Conservation (phyloP, 2,888 invertebrate genomes). For the Nomada goodeniana region DNA sequence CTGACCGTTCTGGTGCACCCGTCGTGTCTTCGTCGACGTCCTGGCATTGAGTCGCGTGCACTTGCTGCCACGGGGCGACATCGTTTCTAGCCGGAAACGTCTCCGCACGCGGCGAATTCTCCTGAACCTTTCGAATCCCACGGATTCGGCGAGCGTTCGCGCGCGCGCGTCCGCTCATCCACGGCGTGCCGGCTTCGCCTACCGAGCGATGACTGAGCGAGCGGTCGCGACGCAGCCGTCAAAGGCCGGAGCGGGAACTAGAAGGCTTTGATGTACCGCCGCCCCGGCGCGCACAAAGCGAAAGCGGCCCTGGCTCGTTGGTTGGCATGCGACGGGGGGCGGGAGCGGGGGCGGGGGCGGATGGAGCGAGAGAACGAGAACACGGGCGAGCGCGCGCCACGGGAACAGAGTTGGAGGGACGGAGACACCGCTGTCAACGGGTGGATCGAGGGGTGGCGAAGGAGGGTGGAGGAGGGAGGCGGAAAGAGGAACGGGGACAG, state of each 20-base stretch:
- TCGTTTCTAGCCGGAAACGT: constrained; percentile 30
- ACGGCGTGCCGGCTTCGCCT: constrained; percentile 80
- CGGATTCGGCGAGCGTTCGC: constrained; percentile 60
- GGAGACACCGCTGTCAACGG: constrained; percentile 6
- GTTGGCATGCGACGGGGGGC: constrained; percentile 78
- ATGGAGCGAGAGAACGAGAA: constrained; percentile 66
- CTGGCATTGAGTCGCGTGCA: constrained; percentile 58
- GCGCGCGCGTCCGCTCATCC: constrained; percentile 71
- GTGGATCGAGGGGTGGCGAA: constrained; percentile 13
- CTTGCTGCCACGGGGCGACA: constrained; percentile 70
- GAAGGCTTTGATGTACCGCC: constrained; percentile 84
- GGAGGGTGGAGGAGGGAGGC: constrained; percentile 1
- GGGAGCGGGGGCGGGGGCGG: constrained; percentile 67
- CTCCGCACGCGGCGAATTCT: constrained; percentile 8
- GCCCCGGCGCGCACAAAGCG: constrained; percentile 83
- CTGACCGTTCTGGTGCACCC: constrained; percentile 61
- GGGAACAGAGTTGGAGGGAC: constrained; percentile 22
- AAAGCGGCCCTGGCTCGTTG: constrained; percentile 81
- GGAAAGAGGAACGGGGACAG: constrained; percentile 27
- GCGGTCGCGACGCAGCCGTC: constrained; percentile 83
- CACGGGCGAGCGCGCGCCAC: constrained; percentile 57
- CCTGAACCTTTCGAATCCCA: constrained; percentile 34
- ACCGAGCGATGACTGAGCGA: constrained; percentile 84
- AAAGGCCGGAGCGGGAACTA: constrained; percentile 83
- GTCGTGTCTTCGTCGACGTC: constrained; percentile 66